Evolutionary conservation across 2,113 vertebrate species (phyloP), one percentile per base, ranked within the genome.

Genomic region (Numenius arquata): DNA sequence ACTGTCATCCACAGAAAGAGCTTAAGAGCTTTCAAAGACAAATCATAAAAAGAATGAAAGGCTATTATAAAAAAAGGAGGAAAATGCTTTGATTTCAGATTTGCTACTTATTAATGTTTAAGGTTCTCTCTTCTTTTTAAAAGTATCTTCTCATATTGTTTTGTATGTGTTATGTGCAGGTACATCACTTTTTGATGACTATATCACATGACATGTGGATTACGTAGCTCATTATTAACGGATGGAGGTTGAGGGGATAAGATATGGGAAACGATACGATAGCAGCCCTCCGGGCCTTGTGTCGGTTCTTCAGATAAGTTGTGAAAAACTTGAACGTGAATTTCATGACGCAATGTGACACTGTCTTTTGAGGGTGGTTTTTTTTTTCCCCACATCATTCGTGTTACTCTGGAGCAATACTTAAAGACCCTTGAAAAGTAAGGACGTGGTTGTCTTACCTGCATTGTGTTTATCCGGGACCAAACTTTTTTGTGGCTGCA

Each of bases 31-130:
- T 98, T 98, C 98, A 98, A 98, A 98, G 98, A 96, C 97, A 98
- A 98, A 98, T 98, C 98, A 98, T 98, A 98, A 98, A 98, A 98
- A 98, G 98, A 98, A 98, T 98, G 98, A 98, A 98, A 98, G 94
- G 97, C 98, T 98, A 98, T 98, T 98, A 98, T 98, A 98, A 97
- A 96, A 98, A 97, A 91, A 88, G 83, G 96, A 96, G 90, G 93
- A 98, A 98, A 97, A 97, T 97, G 97, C 98, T 98, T 98, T 98
- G 98, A 98, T 98, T 98, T 96, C 95, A 97, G 97, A 97, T 98
- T 98, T 98, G 94, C 96, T 91, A 97, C 97, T 98, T 98, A 97
- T 97, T 98, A 97, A 98, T 98, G 98, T 98, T 98, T 98, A 98
- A 98, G 97, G 93, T 98, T 98, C 97, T 98, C 97, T 97, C 95